A percentile compares a stretch with the other conserved stretches of the same genome.
phyloP scores from a whole-genome alignment of 2,113 vertebrate genomes.

The Athene cunicularia region DNA sequence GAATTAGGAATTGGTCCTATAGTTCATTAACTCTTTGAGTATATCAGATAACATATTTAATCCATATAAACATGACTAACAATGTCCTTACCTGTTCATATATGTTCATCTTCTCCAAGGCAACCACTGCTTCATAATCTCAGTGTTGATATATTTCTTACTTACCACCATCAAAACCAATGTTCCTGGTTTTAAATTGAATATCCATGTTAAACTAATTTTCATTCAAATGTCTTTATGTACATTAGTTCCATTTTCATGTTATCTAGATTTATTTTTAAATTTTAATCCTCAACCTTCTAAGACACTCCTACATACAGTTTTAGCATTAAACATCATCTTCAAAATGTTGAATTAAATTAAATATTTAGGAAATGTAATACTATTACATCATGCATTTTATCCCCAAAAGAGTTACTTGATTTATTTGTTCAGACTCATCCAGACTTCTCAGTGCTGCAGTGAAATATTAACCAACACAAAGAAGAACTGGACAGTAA shows the following conservation, averaged over 20 bases:
- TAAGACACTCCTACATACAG: background rate
- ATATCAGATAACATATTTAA: background rate
- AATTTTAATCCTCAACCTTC: background rate
- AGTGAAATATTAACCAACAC: background rate
- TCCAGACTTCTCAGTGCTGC: background rate
- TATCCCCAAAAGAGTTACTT: background rate
- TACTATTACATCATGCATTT: background rate
- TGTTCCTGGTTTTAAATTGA: background rate
- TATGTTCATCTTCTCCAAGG: background rate
- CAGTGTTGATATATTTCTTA: background rate
- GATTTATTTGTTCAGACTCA: background rate
- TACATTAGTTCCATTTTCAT: background rate
- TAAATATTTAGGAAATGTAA: background rate
- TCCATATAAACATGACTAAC: background rate
- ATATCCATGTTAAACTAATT: background rate
- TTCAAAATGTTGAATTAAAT: background rate
- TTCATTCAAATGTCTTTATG: background rate
- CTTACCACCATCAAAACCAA: background rate
- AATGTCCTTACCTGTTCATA: background rate
- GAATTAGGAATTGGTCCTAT: background rate
- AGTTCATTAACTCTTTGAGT: background rate
- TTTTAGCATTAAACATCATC: background rate
- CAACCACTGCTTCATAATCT: background rate
- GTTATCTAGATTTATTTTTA: background rate
- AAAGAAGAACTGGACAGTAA: background rate